phyloP scores from a whole-genome alignment of 2,113 vertebrate species.

The Caloenas nicobarica region DNA sequence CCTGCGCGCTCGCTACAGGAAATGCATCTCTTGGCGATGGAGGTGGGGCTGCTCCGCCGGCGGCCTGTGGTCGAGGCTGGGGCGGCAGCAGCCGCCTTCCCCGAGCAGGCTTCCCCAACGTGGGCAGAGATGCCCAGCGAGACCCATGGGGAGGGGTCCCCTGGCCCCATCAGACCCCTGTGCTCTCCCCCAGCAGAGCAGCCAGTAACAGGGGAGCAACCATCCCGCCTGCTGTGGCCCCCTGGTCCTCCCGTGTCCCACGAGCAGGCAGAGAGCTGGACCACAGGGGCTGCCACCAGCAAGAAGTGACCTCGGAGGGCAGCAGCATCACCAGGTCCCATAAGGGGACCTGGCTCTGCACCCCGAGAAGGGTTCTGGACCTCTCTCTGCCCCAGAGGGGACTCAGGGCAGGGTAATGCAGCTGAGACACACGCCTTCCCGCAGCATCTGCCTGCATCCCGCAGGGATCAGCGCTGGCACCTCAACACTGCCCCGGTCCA shows the following conservation, averaged over 20 bases:
- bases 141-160: background rate
- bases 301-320: background rate
- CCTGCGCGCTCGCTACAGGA: slow-evolving; percentile 69
- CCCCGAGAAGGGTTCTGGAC: background rate
- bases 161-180: background rate
- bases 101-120: rapidly evolving
- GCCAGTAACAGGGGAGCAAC: background rate
- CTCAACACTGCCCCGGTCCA: background rate
- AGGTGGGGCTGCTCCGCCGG: slow-evolving; percentile 68
- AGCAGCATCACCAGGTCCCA: background rate
- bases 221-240: rapidly evolving
- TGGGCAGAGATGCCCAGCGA: rapidly evolving
- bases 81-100: background rate
- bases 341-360: background rate
- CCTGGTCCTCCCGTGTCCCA: rapidly evolving
- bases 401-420: rapidly evolving
- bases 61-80: slow-evolving; percentile 39
- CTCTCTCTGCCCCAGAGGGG: background rate
- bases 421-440: rapidly evolving
- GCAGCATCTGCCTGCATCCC: background rate
- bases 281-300: background rate
- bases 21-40: slow-evolving; percentile 64
- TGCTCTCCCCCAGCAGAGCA: rapidly evolving
- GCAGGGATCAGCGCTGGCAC: background rate
- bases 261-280: background rate